Evolutionary conservation across 2,888 invertebrate species (phyloP).

Genomic region (Himalopsyche kuldschensis): DNA sequence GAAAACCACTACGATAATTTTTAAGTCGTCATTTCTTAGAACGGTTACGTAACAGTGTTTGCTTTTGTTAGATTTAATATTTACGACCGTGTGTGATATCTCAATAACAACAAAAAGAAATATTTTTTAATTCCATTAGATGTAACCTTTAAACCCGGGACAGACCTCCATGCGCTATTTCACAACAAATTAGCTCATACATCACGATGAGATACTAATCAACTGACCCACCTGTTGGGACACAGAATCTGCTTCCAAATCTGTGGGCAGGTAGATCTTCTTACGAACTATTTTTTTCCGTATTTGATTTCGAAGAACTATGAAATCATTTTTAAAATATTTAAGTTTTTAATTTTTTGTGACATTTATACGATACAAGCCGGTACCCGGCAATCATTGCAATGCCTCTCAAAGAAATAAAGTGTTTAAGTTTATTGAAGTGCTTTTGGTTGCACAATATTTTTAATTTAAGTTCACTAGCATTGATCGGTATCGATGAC

Average conservation of each 20-base stretch:
- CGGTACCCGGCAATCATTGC: too few species aligned
- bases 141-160: slow-evolving; percentile 23
- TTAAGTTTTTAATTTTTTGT: too few species aligned
- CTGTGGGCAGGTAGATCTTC: background rate
- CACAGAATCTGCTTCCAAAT: background rate
- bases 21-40: background rate
- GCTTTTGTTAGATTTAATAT: background rate
- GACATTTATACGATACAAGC: too few species aligned
- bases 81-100: background rate
- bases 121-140: slow-evolving; percentile 24
- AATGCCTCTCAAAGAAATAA: too few species aligned
- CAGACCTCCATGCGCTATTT: slow-evolving; percentile 28
- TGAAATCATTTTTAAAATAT: too few species aligned
- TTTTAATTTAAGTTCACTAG: too few species aligned
- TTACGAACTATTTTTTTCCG: too few species aligned
- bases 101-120: slow-evolving; percentile 7
- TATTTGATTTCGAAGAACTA: too few species aligned
- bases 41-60: background rate
- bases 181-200: slow-evolving; percentile 34
- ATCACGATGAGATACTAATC: slow-evolving; percentile 34
- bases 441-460: too few species aligned
- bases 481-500: too few species aligned
- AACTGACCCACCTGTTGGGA: slow-evolving; percentile 33
- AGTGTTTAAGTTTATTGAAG: too few species aligned
- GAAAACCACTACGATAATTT: background rate